Evolutionary conservation across 2,113 vertebrate genomes (phyloP).

Genomic region (Oreocharis arfaki): DNA sequence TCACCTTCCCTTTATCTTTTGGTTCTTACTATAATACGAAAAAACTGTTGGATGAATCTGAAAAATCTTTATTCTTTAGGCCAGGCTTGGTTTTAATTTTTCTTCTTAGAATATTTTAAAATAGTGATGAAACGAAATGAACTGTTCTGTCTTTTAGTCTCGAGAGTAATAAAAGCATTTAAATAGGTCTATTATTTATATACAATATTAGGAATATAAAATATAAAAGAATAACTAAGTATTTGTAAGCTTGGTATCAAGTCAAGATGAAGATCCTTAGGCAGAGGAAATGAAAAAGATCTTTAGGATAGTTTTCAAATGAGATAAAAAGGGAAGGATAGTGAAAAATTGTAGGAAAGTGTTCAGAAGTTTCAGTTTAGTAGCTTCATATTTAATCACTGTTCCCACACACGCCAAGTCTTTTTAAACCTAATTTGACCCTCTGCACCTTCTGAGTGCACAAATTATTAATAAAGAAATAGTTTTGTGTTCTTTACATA

Average conservation of each 20-base stretch:
- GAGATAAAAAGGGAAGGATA: not conserved
- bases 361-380: not conserved
- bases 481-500: not conserved
- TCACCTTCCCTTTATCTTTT: not conserved
- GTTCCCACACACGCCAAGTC: not conserved
- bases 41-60: not conserved
- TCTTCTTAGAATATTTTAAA: not conserved
- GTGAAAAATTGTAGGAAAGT: not conserved
- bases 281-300: not conserved
- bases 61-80: not conserved
- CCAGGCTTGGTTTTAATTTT: not conserved
- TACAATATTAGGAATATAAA: not conserved
- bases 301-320: not conserved
- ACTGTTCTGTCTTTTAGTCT: not conserved
- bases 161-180: not conserved
- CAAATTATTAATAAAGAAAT: not conserved
- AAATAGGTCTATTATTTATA: not conserved
- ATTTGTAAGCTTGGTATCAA: not conserved
- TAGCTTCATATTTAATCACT: not conserved
- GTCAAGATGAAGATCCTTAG: not conserved
- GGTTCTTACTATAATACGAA: not conserved
- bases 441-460: not conserved
- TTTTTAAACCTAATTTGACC: not conserved
- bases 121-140: not conserved
- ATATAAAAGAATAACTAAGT: not conserved